These are phyloP conservation scores for Marmota monax DNA, from an alignment of 2,113 vertebrate genomes.

Conservation along the genomic window DNA sequence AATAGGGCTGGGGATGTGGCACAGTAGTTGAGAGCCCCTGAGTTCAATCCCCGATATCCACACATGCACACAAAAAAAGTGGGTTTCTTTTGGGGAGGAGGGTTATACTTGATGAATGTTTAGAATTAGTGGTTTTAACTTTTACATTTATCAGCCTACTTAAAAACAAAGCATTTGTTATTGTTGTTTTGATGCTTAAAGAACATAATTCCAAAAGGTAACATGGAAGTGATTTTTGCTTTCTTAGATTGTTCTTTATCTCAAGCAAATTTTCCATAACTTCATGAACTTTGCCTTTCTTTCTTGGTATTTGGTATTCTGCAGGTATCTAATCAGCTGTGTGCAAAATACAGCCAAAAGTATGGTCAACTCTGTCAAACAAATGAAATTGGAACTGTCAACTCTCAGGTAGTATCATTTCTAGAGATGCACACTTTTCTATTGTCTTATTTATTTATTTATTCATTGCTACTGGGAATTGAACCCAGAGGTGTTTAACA, in stretches of 20 bases:
- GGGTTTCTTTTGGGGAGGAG: background rate
- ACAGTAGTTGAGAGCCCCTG: too few species aligned
- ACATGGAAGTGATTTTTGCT: background rate
- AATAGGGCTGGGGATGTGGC: too few species aligned
- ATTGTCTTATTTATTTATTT: too few species aligned
- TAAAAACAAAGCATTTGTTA: constrained; percentile 4
- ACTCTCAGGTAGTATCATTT: background rate
- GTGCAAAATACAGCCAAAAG: constrained; percentile 96
- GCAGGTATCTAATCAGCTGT: constrained; percentile 94
- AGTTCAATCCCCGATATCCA: too few species aligned
- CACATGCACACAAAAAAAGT: too few species aligned
- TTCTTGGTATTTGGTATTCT: constrained; percentile 56
- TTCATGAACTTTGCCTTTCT: constrained; percentile 11
- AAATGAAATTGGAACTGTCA: constrained; percentile 94
- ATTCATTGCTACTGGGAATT: too few species aligned
- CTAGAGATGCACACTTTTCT: background rate
- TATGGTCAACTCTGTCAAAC: constrained; percentile 94
- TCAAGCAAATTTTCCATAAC: background rate
- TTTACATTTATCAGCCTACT: background rate
- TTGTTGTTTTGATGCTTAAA: constrained; percentile 32
- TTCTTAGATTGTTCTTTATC: background rate
- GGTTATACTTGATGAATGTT: background rate
- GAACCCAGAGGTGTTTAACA: too few species aligned
- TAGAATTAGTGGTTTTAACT: constrained; percentile 7
- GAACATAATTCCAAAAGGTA: background rate